Evolutionary conservation across 2,888 invertebrate species (phyloP).

Genomic region (Amblyjoppa fuscipennis): DNA sequence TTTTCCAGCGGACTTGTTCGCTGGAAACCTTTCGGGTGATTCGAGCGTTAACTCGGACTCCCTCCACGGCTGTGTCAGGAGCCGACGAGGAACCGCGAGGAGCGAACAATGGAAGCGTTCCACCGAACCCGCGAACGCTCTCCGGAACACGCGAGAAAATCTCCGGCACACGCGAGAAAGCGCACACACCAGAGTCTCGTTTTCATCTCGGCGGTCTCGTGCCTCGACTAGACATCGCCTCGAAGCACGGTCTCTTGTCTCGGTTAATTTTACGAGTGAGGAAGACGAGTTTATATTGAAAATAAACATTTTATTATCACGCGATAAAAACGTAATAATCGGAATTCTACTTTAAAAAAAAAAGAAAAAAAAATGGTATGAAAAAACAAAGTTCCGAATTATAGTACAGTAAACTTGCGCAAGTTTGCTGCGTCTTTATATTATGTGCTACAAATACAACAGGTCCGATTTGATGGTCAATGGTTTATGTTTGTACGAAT

Average conservation of each 20-base stretch:
- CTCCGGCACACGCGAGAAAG: neutral
- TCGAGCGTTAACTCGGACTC: slow-evolving; percentile 28
- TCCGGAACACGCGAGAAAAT: slow-evolving; percentile 7
- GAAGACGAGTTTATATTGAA: neutral
- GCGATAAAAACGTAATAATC: too few species aligned
- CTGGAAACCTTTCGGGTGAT: slow-evolving; percentile 14
- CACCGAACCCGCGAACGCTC: neutral
- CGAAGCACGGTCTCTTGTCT: neutral
- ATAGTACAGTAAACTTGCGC: too few species aligned
- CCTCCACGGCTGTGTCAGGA: neutral
- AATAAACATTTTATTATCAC: too few species aligned
- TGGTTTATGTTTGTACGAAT: too few species aligned
- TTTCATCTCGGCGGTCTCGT: neutral
- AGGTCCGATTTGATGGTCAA: too few species aligned
- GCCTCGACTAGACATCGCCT: neutral
- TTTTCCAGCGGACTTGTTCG: slow-evolving; percentile 4
- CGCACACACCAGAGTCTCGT: neutral
- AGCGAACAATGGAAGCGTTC: slow-evolving; percentile 28
- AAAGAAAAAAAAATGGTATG: too few species aligned
- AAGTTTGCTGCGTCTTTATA: too few species aligned
- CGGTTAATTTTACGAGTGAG: neutral
- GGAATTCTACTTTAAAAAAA: neutral
- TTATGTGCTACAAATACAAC: too few species aligned
- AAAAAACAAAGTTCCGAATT: too few species aligned
- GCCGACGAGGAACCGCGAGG: slow-evolving; percentile 5